Evolutionary conservation across 2,888 invertebrate genomes (phyloP).

Genomic region (Sphaeridia pumilis): DNA sequence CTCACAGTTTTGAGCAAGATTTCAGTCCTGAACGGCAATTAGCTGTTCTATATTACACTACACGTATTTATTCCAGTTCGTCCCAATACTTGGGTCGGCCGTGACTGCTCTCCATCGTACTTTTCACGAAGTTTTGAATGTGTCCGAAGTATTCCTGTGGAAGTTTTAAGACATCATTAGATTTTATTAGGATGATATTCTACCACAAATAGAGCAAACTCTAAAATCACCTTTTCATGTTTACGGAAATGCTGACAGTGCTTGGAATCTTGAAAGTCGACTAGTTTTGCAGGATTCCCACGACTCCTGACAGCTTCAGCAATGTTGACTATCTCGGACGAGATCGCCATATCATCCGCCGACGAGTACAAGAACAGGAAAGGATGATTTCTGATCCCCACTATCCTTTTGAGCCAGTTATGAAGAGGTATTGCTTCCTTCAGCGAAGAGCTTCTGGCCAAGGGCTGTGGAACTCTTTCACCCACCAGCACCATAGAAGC

Average conservation of each 20-base stretch:
- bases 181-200: not conserved
- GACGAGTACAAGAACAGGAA: conserved; percentile 55
- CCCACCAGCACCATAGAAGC: not conserved
- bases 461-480: not conserved
- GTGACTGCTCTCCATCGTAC: conserved; percentile 13
- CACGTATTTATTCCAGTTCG: conserved; percentile 2
- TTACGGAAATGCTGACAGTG: conserved; percentile 59
- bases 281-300: conserved; percentile 24
- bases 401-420: conserved; percentile 30
- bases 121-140: conserved; percentile 17
- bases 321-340: conserved; percentile 38
- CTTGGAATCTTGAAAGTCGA: conserved; percentile 53
- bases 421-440: conserved; percentile 16
- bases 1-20: too few relatives aligned
- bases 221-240: conserved; percentile 45
- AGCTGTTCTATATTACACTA: too few relatives aligned
- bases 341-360: conserved; percentile 54
- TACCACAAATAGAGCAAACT: not conserved
- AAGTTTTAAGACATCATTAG: not conserved
- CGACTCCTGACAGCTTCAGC: conserved; percentile 17
- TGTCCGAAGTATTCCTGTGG: conserved; percentile 21
- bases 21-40: too few relatives aligned
- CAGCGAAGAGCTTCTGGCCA: not conserved
- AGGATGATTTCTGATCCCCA: conserved; percentile 21
- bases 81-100: conserved; percentile 13